Evolutionary conservation across 92 coral and sea anemone species (phyloP).

Genomic region (Actinernus sp.): DNA sequence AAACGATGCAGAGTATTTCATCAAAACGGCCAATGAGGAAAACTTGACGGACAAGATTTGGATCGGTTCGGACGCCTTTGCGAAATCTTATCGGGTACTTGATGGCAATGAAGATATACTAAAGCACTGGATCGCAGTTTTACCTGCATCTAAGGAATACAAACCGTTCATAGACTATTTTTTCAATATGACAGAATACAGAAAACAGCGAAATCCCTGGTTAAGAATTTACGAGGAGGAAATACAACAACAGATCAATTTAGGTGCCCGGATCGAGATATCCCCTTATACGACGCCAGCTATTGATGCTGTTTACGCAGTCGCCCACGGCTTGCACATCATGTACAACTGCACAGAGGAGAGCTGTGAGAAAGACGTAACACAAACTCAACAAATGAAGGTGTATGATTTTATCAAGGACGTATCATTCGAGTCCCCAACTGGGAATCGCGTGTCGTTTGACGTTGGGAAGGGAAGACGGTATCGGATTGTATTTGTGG

Average conservation of each 20-base stretch:
- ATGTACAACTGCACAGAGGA: slow-evolving; percentile 57
- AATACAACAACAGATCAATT: slow-evolving; percentile 22
- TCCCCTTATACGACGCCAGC: slow-evolving; percentile 73
- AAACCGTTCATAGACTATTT: slow-evolving; percentile 56
- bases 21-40: slow-evolving; percentile 52
- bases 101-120: slow-evolving; percentile 49
- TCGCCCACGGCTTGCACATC: slow-evolving; percentile 72
- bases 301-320: slow-evolving; percentile 86
- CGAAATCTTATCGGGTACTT: slow-evolving; percentile 54
- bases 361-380: slow-evolving; percentile 17
- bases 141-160: slow-evolving; percentile 41
- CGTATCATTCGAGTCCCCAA: slow-evolving; percentile 63
- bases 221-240: slow-evolving; percentile 27
- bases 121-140: slow-evolving; percentile 50
- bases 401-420: slow-evolving; percentile 46
- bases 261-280: slow-evolving; percentile 32
- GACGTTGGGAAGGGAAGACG: slow-evolving; percentile 49
- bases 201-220: slow-evolving; percentile 67
- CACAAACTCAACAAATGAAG: slow-evolving; percentile 27
- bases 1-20: slow-evolving; percentile 72
- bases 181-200: slow-evolving; percentile 39
- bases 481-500: slow-evolving; percentile 44
- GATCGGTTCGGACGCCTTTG: slow-evolving; percentile 81
- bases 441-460: slow-evolving; percentile 65
- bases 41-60: slow-evolving; percentile 73